Conservation (phyloP, 2,888 invertebrate genomes). For the Pseudanteris insignis region DNA sequence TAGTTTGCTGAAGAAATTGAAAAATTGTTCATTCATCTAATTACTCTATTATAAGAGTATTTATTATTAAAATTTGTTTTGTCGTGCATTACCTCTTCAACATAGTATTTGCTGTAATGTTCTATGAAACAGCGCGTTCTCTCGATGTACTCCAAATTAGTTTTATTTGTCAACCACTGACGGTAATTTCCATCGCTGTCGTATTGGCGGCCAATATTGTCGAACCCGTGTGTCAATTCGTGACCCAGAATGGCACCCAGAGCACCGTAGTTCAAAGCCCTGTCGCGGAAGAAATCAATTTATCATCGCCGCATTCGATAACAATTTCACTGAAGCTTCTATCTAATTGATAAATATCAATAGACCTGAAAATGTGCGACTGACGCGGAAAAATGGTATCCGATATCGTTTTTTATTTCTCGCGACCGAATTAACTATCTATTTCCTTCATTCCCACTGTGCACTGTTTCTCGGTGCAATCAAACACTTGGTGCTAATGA, state of each 20-base stretch:
- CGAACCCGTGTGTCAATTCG: constrained; percentile 73
- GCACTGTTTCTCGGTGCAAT: no score
- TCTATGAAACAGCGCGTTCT: constrained; percentile 85
- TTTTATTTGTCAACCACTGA: constrained; percentile 90
- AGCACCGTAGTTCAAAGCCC: constrained; percentile 84
- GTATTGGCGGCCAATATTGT: constrained; percentile 78
- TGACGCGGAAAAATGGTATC: constrained; percentile 14
- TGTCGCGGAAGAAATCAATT: constrained; percentile 62
- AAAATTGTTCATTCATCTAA: no score
- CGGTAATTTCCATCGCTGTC: constrained; percentile 85
- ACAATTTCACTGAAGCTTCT: constrained; percentile 8
- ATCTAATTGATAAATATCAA: constrained; percentile 3
- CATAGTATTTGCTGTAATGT: constrained; percentile 79
- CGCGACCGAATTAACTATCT: no score
- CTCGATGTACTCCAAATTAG: constrained; percentile 78
- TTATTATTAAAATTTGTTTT: no score
- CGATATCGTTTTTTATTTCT: constrained; percentile 5
- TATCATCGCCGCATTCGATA: constrained; percentile 13
- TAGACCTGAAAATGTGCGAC: not conserved
- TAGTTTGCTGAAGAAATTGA: no score
- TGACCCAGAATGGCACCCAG: constrained; percentile 83
- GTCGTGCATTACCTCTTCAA: constrained; percentile 71
- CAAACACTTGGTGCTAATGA: no score
- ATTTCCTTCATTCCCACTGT: no score
- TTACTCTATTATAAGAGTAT: no score